phyloP scores from a whole-genome alignment of 1,140 invertebrate genomes.

The Latrodectus geometricus region DNA sequence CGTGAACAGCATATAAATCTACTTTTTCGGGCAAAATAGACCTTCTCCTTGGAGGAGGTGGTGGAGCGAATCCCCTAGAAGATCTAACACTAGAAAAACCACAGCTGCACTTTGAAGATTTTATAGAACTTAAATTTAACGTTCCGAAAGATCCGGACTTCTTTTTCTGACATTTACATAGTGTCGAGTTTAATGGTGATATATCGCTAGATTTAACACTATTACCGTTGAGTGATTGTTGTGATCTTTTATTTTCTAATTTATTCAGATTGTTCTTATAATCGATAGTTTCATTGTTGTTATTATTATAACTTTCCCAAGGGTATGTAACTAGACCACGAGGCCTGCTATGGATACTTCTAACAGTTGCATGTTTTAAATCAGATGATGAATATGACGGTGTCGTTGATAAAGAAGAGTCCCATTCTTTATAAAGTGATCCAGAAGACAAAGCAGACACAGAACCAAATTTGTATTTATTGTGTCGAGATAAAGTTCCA shows the following conservation, averaged over 20 bases:
- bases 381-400: conserved; percentile 35
- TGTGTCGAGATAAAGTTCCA: conserved; percentile 33
- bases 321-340: conserved; percentile 36
- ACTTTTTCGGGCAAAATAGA: conserved; percentile 54
- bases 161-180: conserved; percentile 52
- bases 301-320: conserved; percentile 45
- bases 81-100: conserved; percentile 55
- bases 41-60: conserved; percentile 37
- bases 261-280: conserved; percentile 42
- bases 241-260: background rate
- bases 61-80: conserved; percentile 25
- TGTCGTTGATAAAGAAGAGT: conserved; percentile 24
- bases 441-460: conserved; percentile 48
- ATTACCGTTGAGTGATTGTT: background rate
- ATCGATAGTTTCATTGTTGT: conserved; percentile 23
- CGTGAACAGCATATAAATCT: conserved; percentile 55
- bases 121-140: conserved; percentile 39
- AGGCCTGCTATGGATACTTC: conserved; percentile 8
- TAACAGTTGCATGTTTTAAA: conserved; percentile 44
- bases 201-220: background rate
- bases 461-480: conserved; percentile 56
- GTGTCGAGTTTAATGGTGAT: background rate
- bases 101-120: conserved; percentile 49
- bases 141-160: conserved; percentile 48
- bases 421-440: conserved; percentile 36